Percentiles rank a stretch among this genome's conserved stretches.
Conservation (phyloP, 92 coral and sea anemone species). For the Heteractis magnifica region DNA sequence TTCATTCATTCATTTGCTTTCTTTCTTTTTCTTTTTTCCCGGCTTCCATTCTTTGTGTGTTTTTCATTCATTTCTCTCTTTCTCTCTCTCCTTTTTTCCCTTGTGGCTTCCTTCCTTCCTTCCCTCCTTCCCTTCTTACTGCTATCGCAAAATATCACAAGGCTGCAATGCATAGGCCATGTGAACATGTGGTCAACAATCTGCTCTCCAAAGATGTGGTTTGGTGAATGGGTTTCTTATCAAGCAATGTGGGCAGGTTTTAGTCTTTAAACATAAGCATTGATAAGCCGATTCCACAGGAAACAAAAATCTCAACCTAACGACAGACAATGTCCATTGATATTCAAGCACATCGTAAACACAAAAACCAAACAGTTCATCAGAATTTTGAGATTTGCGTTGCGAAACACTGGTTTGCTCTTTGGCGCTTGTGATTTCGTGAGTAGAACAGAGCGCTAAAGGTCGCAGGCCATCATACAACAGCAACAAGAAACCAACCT, state of each 20-base stretch:
- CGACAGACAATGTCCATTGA: slow-evolving; percentile 22
- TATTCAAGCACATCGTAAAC: not conserved
- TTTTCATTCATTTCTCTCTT: not conserved
- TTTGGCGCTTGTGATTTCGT: not conserved
- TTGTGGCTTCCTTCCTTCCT: not conserved
- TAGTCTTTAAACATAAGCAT: not conserved
- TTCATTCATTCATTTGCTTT: not conserved
- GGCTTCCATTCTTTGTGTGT: not conserved
- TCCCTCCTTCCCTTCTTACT: not conserved
- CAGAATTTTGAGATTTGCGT: not conserved
- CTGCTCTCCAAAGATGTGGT: no score
- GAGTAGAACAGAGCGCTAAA: not conserved
- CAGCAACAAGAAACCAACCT: not conserved
- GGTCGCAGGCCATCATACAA: not conserved
- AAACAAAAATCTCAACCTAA: slow-evolving; percentile 17
- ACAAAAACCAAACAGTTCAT: not conserved
- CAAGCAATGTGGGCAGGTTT: not conserved
- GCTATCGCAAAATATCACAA: no score
- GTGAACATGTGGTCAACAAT: no score
- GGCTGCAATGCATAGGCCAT: no score
- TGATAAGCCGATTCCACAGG: slow-evolving; percentile 15
- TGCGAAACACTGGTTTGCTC: not conserved
- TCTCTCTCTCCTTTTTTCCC: not conserved
- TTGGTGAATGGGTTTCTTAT: not conserved
- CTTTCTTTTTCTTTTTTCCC: not conserved